phyloP scores from a whole-genome alignment of 2,888 invertebrate genomes.

The Synanthedon andrenaeformis region DNA sequence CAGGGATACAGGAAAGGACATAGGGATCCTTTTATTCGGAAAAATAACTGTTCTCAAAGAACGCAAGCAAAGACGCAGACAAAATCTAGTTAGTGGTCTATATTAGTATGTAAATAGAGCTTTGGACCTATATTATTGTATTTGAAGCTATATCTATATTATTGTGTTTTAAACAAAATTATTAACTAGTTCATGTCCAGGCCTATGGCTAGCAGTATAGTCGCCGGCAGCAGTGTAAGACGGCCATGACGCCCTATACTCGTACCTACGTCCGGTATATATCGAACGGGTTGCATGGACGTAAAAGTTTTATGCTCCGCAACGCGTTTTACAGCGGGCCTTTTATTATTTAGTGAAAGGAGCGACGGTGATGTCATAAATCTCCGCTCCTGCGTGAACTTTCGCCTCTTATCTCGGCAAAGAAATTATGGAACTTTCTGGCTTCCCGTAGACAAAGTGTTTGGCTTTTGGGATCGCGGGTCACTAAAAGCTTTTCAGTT shows the following conservation, averaged over 20 bases:
- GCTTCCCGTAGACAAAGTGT: conserved; percentile 67
- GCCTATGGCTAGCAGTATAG: too few species aligned
- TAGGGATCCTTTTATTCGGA: too few species aligned
- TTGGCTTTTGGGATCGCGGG: conserved; percentile 60
- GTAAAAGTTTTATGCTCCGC: conserved; percentile 65
- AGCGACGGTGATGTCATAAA: conserved; percentile 69
- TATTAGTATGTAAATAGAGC: too few species aligned
- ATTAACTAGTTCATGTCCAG: too few species aligned
- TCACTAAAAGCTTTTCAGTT: conserved; percentile 50
- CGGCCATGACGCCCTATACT: conserved; percentile 17
- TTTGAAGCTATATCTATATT: too few species aligned
- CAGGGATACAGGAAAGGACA: too few species aligned
- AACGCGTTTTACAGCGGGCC: conserved; percentile 67
- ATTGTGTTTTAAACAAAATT: too few species aligned
- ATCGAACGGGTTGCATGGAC: conserved; percentile 64
- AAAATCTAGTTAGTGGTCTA: too few species aligned
- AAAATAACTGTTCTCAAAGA: too few species aligned
- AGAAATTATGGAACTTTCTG: conserved; percentile 69
- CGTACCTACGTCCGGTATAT: conserved; percentile 47
- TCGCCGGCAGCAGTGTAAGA: too few species aligned
- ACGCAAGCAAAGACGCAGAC: too few species aligned
- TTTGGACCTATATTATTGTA: too few species aligned
- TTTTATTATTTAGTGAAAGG: conserved; percentile 71
- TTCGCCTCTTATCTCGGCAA: conserved; percentile 68
- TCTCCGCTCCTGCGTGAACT: conserved; percentile 69